Conservation (phyloP, 2,797 vertebrate species). For the Rhincodon typus region DNA sequence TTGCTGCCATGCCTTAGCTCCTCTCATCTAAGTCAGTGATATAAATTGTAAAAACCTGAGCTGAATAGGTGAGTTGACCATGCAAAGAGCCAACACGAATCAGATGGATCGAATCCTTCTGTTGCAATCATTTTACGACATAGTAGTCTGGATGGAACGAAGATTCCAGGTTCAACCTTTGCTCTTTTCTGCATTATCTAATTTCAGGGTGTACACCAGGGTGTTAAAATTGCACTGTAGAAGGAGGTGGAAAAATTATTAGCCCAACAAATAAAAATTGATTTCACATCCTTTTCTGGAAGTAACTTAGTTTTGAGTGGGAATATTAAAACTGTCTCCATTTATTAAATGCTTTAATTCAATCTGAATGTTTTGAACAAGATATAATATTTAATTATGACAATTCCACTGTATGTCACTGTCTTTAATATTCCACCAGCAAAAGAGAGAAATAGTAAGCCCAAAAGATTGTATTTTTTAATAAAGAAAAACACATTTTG, state of each 20-base stretch:
- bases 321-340: background rate
- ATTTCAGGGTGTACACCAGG: background rate
- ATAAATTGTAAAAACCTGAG: too few relatives aligned
- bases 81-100: too few relatives aligned
- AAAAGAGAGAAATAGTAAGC: background rate
- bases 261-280: background rate
- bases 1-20: too few relatives aligned
- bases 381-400: background rate
- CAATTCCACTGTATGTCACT: background rate
- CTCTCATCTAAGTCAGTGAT: too few relatives aligned
- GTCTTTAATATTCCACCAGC: background rate
- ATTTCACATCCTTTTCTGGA: background rate
- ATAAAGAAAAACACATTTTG: too few relatives aligned
- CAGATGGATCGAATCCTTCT: too few relatives aligned
- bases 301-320: background rate
- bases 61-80: too few relatives aligned
- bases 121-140: too few relatives aligned
- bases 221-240: background rate
- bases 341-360: conserved; percentile 5
- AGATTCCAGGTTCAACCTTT: too few relatives aligned
- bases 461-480: background rate
- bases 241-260: background rate
- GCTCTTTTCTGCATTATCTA: background rate
- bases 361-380: background rate
- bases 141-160: too few relatives aligned